Percentiles rank a stretch among this genome's conserved stretches.
Evolutionary conservation across 2,797 vertebrate genomes (phyloP).

Genomic region (Glyptemys insculpta): DNA sequence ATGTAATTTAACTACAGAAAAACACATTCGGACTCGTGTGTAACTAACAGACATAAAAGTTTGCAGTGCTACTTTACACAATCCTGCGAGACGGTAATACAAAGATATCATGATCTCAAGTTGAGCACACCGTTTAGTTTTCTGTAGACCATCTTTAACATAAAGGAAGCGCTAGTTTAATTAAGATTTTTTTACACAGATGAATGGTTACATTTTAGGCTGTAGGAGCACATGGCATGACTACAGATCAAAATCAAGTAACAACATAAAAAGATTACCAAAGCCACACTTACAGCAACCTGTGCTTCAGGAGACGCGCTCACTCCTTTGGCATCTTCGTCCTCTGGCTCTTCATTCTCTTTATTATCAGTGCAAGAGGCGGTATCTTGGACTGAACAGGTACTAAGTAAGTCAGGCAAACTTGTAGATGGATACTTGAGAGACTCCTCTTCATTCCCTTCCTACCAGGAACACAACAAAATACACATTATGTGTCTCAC

Average conservation of each 20-base stretch:
- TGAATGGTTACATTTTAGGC: rapidly evolving
- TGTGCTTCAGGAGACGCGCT: constrained; percentile 73
- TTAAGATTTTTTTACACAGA: rapidly evolving
- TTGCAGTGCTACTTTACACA: not conserved
- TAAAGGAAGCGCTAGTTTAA: not conserved
- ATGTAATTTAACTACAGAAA: not conserved
- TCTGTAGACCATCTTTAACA: rapidly evolving
- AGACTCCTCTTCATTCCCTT: constrained; percentile 90
- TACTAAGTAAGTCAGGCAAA: constrained; percentile 93
- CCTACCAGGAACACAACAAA: constrained; percentile 80
- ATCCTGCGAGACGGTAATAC: not conserved
- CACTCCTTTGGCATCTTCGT: constrained; percentile 80
- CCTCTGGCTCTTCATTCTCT: constrained; percentile 84
- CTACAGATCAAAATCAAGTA: not conserved
- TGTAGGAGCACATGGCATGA: not conserved
- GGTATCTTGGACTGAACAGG: constrained; percentile 84
- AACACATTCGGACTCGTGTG: not conserved
- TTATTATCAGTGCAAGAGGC: constrained; percentile 86
- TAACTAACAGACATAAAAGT: not conserved
- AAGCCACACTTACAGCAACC: constrained; percentile 83
- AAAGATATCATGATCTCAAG: not conserved
- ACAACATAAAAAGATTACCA: not conserved
- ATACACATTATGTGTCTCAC: not conserved
- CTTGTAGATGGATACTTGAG: constrained; percentile 92
- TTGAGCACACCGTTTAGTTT: not conserved